Base-by-base conservation (phyloP, 2,113 vertebrate genomes). In the Carollia perspicillata region DNA sequence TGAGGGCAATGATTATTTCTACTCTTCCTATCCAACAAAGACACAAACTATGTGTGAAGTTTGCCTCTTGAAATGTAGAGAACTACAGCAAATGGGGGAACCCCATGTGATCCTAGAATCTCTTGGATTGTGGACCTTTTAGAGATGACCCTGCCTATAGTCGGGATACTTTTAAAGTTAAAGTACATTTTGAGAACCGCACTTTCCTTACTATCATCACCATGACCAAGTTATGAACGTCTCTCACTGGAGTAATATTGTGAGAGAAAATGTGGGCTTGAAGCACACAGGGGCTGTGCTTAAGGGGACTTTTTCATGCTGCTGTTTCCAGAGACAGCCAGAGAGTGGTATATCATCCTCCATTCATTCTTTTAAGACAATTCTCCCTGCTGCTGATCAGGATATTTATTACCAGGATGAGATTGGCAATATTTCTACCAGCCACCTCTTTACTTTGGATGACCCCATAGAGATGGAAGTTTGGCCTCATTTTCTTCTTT, bases 321-420 rank as follows among this genome's bases (percentile, higher is more conserved):
- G 99, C 0, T 99, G 99, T 97, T 99, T 99, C 98, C 99, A 99
- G 98, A 98, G 99, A 47, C 99, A 99, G 98, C 99, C 99, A 2
- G 99, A 99, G 97, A 99, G 99, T 2, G 99, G 99, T 1, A 99
- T 99, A 95, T 99, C 99, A 95, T 99, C 99, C 35, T 99, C 99
- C 28, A 99, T 99, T 96, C 99, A 99, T 74, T 99, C 99, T 88
- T 99, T 99, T 92, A 99, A 99, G 99, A 99, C 99, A n/a, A 99
- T 99, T 95, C 99, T 99, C 16, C 99, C 99, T 13, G 99, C 99
- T 49, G 99, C 99, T 0, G 99, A 99, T 90, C 99, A 99, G 97
- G 99, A 99, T 0, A 99, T 99, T 7, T 99, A 99, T 96, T 99
- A 99, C 98, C 98, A 99, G 84, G 99, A 99, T 93, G 99, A 99